phyloP scores from a whole-genome alignment of 2,888 invertebrate genomes.

The Volucella zonaria region DNA sequence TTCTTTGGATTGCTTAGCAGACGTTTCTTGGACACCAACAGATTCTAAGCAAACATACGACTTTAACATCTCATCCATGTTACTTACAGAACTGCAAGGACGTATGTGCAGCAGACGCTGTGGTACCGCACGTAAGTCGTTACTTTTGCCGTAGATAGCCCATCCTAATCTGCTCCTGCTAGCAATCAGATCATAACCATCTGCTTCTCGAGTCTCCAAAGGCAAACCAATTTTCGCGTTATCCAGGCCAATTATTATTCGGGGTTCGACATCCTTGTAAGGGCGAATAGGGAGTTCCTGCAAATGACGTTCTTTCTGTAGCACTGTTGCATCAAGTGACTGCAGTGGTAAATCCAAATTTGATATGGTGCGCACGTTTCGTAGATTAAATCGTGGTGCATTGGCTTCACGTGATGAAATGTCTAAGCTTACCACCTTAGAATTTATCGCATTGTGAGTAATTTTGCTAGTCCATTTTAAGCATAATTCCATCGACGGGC shows the following conservation, averaged over 20 bases:
- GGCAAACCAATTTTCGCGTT: slow-evolving; percentile 55
- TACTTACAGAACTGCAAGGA: slow-evolving; percentile 33
- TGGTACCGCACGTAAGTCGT: not conserved
- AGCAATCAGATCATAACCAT: slow-evolving; percentile 44
- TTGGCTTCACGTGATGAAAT: slow-evolving; percentile 35
- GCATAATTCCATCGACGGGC: slow-evolving; percentile 46
- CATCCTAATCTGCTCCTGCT: slow-evolving; percentile 62
- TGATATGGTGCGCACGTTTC: slow-evolving; percentile 57
- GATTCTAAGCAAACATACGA: slow-evolving; percentile 59
- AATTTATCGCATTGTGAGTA: slow-evolving; percentile 60
- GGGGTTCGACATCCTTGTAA: slow-evolving; percentile 47
- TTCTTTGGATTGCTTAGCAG: slow-evolving; percentile 48
- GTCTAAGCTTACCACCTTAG: slow-evolving; percentile 38
- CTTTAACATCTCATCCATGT: slow-evolving; percentile 56
- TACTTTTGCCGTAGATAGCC: slow-evolving; percentile 32
- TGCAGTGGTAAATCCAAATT: slow-evolving; percentile 53
- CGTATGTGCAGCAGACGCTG: slow-evolving; percentile 55
- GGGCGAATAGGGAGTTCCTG: slow-evolving; percentile 27
- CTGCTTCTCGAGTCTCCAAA: slow-evolving; percentile 41
- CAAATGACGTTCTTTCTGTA: slow-evolving; percentile 8
- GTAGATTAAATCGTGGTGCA: slow-evolving; percentile 33
- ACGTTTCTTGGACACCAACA: slow-evolving; percentile 35
- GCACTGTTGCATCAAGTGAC: slow-evolving; percentile 9
- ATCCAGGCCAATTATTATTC: slow-evolving; percentile 46
- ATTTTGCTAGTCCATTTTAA: slow-evolving; percentile 70